These are phyloP conservation scores for Hypselothyrea guttata DNA, from an alignment of 2,888 invertebrate genomes.

Conservation along the genomic window DNA sequence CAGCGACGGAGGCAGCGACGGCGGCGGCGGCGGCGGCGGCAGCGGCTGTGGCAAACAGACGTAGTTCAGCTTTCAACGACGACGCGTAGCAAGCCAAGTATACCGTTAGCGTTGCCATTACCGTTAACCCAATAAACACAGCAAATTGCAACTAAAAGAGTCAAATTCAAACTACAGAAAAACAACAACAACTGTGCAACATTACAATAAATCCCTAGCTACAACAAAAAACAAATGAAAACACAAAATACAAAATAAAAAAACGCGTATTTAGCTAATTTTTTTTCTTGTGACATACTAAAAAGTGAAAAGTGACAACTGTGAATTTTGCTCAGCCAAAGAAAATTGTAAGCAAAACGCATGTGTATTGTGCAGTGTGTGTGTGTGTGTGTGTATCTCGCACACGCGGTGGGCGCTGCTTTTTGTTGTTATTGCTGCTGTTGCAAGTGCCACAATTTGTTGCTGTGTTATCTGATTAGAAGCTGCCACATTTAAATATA, in stretches of 20 bases:
- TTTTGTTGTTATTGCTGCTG: neutral
- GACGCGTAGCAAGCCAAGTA: constrained; percentile 55
- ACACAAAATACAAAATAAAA: constrained; percentile 3
- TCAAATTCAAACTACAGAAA: neutral
- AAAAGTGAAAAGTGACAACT: constrained; percentile 57
- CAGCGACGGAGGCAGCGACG: constrained; percentile 2
- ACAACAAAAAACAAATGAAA: neutral
- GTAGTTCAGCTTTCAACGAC: constrained; percentile 67
- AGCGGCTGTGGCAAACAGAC: constrained; percentile 57
- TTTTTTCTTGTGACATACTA: constrained; percentile 30
- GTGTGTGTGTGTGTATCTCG: constrained; percentile 23
- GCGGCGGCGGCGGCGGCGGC: constrained; percentile 24
- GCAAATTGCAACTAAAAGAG: constrained; percentile 8
- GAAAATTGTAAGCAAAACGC: constrained; percentile 41
- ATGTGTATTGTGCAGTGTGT: constrained; percentile 28
- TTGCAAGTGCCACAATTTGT: constrained; percentile 40
- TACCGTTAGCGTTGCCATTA: constrained; percentile 19
- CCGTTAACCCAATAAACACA: constrained; percentile 21
- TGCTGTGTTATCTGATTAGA: constrained; percentile 26
- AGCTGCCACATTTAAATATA: neutral
- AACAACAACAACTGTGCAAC: constrained; percentile 1
- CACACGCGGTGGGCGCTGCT: constrained; percentile 25
- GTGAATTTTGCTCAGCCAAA: constrained; percentile 37
- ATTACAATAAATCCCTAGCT: too few species aligned
- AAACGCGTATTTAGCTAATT: constrained; percentile 3